These are phyloP conservation scores for Pitta sordida DNA, from an alignment of 2,113 vertebrate species.

Conservation along the genomic window DNA sequence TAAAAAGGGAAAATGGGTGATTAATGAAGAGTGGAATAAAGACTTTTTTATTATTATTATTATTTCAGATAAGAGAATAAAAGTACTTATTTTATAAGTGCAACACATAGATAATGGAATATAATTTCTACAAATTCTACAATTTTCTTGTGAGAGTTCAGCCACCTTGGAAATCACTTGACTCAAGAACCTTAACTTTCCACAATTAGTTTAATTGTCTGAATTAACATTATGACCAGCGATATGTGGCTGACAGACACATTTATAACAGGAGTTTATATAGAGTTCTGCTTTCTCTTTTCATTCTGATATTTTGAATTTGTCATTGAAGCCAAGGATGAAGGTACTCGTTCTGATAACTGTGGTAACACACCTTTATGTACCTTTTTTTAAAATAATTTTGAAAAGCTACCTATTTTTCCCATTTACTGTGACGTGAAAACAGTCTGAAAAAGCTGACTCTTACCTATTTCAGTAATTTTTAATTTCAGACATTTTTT, in stretches of 20 bases:
- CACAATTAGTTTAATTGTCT: background rate
- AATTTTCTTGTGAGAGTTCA: background rate
- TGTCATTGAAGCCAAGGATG: background rate
- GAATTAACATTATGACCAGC: background rate
- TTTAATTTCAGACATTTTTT: too few relatives aligned
- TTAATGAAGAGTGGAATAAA: too few relatives aligned
- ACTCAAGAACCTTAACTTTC: background rate
- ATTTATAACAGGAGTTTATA: background rate
- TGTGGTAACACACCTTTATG: background rate
- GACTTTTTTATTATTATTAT: background rate
- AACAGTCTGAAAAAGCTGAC: background rate
- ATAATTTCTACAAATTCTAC: too few relatives aligned
- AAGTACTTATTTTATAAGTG: background rate
- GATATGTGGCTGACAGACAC: background rate
- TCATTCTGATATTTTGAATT: background rate
- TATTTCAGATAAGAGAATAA: background rate
- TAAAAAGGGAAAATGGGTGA: too few relatives aligned
- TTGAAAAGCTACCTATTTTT: background rate
- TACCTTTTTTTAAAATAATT: background rate
- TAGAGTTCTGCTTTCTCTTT: background rate
- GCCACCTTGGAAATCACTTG: background rate
- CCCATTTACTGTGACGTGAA: background rate
- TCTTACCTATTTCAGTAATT: too few relatives aligned
- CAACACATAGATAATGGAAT: too few relatives aligned
- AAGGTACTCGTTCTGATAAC: background rate